Base-by-base conservation (phyloP, 2,888 invertebrate genomes). In the Dolichomitus sp. region DNA sequence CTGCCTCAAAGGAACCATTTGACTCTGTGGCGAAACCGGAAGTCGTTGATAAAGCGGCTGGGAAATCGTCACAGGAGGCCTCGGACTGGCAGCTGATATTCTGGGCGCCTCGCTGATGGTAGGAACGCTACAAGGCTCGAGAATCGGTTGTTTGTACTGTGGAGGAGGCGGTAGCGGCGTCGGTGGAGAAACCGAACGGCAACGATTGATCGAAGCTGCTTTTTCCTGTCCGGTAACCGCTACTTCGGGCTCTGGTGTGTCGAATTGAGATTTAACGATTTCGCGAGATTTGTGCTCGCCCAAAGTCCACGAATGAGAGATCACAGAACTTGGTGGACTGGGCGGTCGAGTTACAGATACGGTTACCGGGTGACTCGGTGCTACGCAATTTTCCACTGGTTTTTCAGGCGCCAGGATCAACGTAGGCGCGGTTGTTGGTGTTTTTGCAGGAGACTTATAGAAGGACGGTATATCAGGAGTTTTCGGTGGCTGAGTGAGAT, bases 261-360 rank as follows among this genome's bases (percentile, higher is more conserved):
- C 92, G 1, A 87, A 75, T 48, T 87, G 89, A 2, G 76, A 88
- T 83, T 54, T 91, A 88, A 76, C 80, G 0, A 87, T 45, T 0
- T 59, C 76, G 23, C 59, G 69, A 94, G 85, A 93, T 88, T 95
- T 95, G 65, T 94, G 94, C 84, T 95, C 95, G 19, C 93, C 93
- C 73, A 95, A 86, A 19, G 94, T 94, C 95, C 95, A 95, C 1
- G 95, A 95, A 72, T 95, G 95, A 75, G 93, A 92, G n/a, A 95
- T 95, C 0, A 95, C 95, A 92, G 85, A 94, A 91, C 48, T 94
- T 80, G 88, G 94, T 87, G 87, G 94, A 89, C 90, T 94, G 91
- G 86, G 89, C 0, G 90, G 75, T 74, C 89, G 89, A 66, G 54
- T 33, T 12, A 30, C 73, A 17, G 9, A 72, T 11, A 54, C 42